Base-by-base conservation (phyloP, 2,113 vertebrate species). In the Lepus americanus region DNA sequence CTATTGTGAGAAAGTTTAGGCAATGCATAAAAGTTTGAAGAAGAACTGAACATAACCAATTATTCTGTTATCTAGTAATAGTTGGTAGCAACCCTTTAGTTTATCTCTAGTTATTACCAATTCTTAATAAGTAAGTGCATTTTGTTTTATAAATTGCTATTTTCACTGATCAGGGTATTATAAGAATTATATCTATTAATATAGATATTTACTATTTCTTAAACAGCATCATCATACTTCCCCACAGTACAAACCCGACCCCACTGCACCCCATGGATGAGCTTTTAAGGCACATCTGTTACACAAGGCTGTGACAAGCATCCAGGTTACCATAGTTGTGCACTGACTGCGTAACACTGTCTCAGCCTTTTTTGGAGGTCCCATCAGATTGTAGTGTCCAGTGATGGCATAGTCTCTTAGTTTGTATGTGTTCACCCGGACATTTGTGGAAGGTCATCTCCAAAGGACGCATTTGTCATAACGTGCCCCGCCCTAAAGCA, bases 1-100 rank as follows among this genome's bases (percentile, higher is more conserved):
- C 17, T 80, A 66, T 51, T 61, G 33, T 87, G 31, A 89, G 49
- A 39, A 81, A 87, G 20, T 72, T 84, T 67, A 96, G 77, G 79
- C 4, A 36, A 31, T 72, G 33, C 49, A 67, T 85, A 78, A 17
- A 89, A 20, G 67, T 92, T 69, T 81, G 53, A 92, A 72, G 66
- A 66, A 85, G 49, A 61, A 19, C 6, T 53, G 12, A 72, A 61
- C 66, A 59, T 94, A 49, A 14, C 55, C n/a, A 53, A 29, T 33
- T 72, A 39, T 33, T 51, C 10, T 76, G 0, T 89, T 22, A 29
- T 33, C n/a, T 22, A 51, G 16, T 51, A 64, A 33, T 53, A 59
- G 25, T 16, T 72, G 36, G 11, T 29, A 55, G 59, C 73, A 31
- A 87, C 14, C 14, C 70, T 90, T 70, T 59, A 36, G 76, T 92